Evolutionary conservation across 1,140 invertebrate genomes (phyloP), one percentile per base, ranked within the genome.

Genomic region (Dysdera silvatica): DNA sequence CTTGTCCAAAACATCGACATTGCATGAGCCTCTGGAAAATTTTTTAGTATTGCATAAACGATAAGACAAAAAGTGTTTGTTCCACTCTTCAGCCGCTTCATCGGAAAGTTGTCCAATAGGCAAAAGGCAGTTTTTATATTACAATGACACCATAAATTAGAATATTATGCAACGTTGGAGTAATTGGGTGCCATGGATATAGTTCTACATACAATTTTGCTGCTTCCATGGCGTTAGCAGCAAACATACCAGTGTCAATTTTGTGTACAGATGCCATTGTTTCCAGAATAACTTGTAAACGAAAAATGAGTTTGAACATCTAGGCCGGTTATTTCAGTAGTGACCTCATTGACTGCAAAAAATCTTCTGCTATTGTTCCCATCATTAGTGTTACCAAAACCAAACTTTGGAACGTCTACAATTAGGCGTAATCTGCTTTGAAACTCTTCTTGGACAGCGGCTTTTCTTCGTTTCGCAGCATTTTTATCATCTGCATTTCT

Each of bases 311-410:
- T 3, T 2, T 29, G 18, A 40, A n/a, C 10, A 20, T 64, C 43
- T 18, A 58, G 16, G 18, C 29, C 29, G 12, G 53, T 57, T 33
- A 64, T 48, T 20, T 45, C 29, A 12, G 37, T 12, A 18, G 47
- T 24, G 14, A 49, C 24, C 35, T 57, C 31, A 41, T 29, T 4
- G 40, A 55, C 55, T 45, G 7, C 18, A 51, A 64, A 58, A 55
- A 58, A 56, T 3, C 60, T 8, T 48, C 61, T 55, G n/a, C n/a
- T n/a, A n/a, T 33, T 64, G 48, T 57, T 56, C 2, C 54, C 61
- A 32, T 57, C 40, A 35, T 65, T 58, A 35, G 41, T 58, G 24
- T 8, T 59, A 7, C 62, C 62, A 26, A 40, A n/a, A 23, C 49
- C 49, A 12, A n/a, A 16, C n/a, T n/a, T n/a, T n/a, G n/a, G n/a